Percentiles rank a stretch among this genome's conserved stretches.
Conservation (phyloP, 2,888 invertebrate species). For the Strigamia maritima region DNA sequence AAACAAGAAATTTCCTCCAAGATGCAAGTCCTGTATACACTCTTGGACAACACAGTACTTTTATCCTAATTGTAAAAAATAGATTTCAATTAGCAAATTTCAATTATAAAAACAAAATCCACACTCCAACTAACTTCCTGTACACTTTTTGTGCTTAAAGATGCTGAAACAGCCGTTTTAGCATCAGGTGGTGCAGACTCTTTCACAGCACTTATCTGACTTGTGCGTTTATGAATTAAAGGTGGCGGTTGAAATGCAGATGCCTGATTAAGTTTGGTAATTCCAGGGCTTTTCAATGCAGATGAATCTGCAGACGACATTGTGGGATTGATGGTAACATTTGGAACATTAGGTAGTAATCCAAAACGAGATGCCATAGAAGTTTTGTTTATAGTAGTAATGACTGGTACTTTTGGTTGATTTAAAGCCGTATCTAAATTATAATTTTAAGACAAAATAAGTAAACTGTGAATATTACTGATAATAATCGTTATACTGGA, state of each 20-base stretch:
- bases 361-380: not conserved
- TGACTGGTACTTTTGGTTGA: not conserved
- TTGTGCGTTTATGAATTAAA: not conserved
- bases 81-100: not conserved
- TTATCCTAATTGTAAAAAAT: not conserved
- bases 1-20: constrained; percentile 51
- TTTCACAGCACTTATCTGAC: not conserved
- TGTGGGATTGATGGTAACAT: not conserved
- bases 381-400: not conserved
- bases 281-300: not conserved
- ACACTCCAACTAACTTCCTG: not conserved
- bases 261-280: not conserved
- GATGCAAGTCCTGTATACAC: not conserved
- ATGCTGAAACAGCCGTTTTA: not conserved
- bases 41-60: not conserved
- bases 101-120: not conserved
- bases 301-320: not conserved
- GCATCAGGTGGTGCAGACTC: not conserved
- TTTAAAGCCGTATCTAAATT: not conserved
- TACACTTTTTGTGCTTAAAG: not conserved
- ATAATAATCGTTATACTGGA: not conserved
- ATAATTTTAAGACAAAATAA: not conserved
- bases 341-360: not conserved
- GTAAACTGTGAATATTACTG: not conserved
- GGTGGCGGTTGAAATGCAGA: constrained; percentile 25